Base-by-base conservation (phyloP, 2,888 invertebrate genomes). In the Teleiodes luculella region DNA sequence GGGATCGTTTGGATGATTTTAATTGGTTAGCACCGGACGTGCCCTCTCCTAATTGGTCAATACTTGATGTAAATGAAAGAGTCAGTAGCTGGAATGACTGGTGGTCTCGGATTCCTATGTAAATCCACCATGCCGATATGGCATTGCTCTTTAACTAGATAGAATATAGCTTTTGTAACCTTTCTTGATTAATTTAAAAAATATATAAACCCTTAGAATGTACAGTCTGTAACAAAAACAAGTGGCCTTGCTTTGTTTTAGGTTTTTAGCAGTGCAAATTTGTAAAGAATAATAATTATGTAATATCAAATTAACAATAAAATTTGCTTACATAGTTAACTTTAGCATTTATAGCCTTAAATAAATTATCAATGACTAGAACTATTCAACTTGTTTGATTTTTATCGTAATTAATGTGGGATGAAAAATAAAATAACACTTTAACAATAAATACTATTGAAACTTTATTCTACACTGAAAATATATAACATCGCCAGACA, bases 1-100 rank as follows among this genome's bases (percentile, higher is more conserved):
- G 97, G 95, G 92, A 94, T 66, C 90, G 92, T 66, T 90, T 98
- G 33, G 97, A 98, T 72, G 98, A 99, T 80, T 99, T 98, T 70
- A 97, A 98, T 81, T 98, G 98, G 98, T 85, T 98, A 36, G 96
- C 96, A 13, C 92, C 92, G 20, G 96, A 96, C 74, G 92, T 94
- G 57, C 94, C 93, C 37, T 98, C 96, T 6, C 97, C 96, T 4
- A 95, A 97, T 83, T 96, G 97, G 97, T 91, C 89, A 18, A 64
- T 92, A 58, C 72, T 94, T 49, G 91, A 92, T 55, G 74, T 66
- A 16, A 65, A 77, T 24, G 69, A 80, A 56, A 77, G 88, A 57
- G 66, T 90, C 47, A 63, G 56, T 37, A 73, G 76, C 64, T 91
- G 91, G 91, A 72, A 72, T 33, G 76, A 76, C 20, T 80, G 76